Evolutionary conservation across 2,113 vertebrate species (phyloP).

Genomic region (Raja brachyura): DNA sequence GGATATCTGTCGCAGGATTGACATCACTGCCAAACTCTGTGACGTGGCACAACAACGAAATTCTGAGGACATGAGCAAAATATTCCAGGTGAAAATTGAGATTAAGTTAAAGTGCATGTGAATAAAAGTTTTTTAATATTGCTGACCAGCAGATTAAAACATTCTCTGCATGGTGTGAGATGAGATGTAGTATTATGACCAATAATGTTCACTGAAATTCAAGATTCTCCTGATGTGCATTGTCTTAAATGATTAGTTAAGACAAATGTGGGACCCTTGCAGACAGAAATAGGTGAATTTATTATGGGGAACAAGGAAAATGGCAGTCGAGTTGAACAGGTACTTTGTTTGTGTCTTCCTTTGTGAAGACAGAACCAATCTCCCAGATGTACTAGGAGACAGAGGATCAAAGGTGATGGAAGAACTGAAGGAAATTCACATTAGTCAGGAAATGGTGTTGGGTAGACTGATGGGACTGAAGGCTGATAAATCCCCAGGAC

Average conservation of each 20-base stretch:
- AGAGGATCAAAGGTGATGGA: too few relatives aligned
- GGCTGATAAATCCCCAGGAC: too few relatives aligned
- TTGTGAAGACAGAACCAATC: too few relatives aligned
- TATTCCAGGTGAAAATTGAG: slow-evolving; percentile 76
- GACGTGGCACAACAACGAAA: slow-evolving; percentile 98
- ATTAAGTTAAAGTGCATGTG: slow-evolving; percentile 39
- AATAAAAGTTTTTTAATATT: not conserved
- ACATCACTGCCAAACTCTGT: slow-evolving; percentile 98
- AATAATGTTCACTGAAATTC: not conserved
- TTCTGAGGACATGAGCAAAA: slow-evolving; percentile 96
- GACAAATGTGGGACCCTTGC: too few relatives aligned
- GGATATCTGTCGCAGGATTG: slow-evolving; percentile 98
- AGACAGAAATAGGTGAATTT: too few relatives aligned
- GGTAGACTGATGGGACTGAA: too few relatives aligned
- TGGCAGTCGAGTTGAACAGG: too few relatives aligned
- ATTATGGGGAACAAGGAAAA: too few relatives aligned
- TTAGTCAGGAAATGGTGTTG: too few relatives aligned
- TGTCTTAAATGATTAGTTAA: not conserved
- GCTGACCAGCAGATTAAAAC: not conserved
- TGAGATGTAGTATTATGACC: not conserved
- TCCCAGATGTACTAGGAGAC: too few relatives aligned
- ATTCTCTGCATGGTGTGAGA: not conserved
- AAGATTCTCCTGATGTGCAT: not conserved
- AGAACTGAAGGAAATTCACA: too few relatives aligned
- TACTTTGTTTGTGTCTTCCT: too few relatives aligned